phyloP scores from a whole-genome alignment of 2,113 vertebrate genomes.

The Dromas ardeola region DNA sequence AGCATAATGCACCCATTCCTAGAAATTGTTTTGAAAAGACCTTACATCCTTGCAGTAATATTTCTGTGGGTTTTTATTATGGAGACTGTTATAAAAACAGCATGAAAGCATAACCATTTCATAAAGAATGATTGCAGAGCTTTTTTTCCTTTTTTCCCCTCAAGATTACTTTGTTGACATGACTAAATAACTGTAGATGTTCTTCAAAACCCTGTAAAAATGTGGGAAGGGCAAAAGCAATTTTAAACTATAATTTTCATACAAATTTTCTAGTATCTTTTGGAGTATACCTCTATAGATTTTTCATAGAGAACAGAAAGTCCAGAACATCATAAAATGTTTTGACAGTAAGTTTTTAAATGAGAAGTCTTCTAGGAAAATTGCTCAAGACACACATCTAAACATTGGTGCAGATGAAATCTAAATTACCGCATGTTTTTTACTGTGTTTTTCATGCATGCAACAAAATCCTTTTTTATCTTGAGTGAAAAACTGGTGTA shows the following conservation, averaged over 20 bases:
- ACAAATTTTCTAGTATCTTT: neutral
- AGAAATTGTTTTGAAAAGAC: neutral
- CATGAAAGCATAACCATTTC: neutral
- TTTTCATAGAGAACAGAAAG: constrained; percentile 10
- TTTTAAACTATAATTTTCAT: neutral
- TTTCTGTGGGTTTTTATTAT: neutral
- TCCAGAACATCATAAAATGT: constrained; percentile 10
- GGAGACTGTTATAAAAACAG: neutral
- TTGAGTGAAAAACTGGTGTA: neutral
- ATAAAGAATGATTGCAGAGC: neutral
- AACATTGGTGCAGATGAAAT: neutral
- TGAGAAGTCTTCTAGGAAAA: constrained; percentile 1
- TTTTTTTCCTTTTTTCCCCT: neutral
- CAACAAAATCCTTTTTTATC: neutral
- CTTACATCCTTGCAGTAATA: neutral
- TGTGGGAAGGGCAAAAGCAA: neutral
- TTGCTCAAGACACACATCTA: neutral
- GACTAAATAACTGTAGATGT: neutral
- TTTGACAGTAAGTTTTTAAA: constrained; percentile 13
- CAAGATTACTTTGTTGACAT: neutral
- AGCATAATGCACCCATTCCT: neutral
- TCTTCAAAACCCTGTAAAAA: constrained; percentile 1
- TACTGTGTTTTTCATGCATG: neutral
- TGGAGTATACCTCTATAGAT: neutral
- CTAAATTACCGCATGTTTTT: neutral